A percentile compares a stretch with the other conserved stretches of the same genome.
phyloP scores from a whole-genome alignment of 2,797 vertebrate genomes.

The Takifugu ocellatus region DNA sequence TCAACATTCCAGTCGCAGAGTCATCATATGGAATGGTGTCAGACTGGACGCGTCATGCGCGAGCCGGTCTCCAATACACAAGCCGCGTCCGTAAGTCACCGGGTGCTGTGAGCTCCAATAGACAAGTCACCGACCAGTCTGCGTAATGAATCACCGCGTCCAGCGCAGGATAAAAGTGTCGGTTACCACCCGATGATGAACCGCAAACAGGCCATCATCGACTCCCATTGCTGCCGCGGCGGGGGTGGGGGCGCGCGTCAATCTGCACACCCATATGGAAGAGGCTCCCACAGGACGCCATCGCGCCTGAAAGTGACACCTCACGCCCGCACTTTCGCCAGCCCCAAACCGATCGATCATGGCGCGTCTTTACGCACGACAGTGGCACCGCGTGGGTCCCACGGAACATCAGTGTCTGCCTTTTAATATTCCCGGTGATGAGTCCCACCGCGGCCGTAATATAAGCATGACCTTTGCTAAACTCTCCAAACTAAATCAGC shows the following conservation, averaged over 20 bases:
- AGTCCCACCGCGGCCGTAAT: constrained; percentile 21
- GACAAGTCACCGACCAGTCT: constrained; percentile 54
- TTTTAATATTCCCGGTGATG: too few species aligned
- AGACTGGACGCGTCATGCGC: too few species aligned
- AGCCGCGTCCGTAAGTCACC: constrained; percentile 17
- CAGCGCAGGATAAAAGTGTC: constrained; percentile 56
- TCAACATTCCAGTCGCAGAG: too few species aligned
- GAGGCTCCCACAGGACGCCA: constrained; percentile 38
- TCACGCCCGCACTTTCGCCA: constrained; percentile 39
- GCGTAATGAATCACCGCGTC: constrained; percentile 66
- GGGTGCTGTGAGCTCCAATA: constrained; percentile 42
- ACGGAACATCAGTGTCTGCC: not conserved
- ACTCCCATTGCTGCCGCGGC: constrained; percentile 41
- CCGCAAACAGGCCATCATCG: constrained; percentile 75
- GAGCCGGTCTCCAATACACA: constrained; percentile 59
- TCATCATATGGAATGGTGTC: too few species aligned
- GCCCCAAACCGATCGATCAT: constrained; percentile 14
- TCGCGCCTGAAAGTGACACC: constrained; percentile 54
- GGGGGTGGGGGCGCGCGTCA: constrained; percentile 33
- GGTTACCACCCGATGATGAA: constrained; percentile 77
- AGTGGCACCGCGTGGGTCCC: not conserved
- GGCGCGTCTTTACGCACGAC: constrained; percentile 16
- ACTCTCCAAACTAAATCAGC: constrained; percentile 48
- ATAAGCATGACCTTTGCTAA: constrained; percentile 33
- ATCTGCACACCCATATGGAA: constrained; percentile 62